These are phyloP conservation scores for Marronus borbonicus DNA, from an alignment of 2,888 invertebrate genomes.

Conservation along the genomic window DNA sequence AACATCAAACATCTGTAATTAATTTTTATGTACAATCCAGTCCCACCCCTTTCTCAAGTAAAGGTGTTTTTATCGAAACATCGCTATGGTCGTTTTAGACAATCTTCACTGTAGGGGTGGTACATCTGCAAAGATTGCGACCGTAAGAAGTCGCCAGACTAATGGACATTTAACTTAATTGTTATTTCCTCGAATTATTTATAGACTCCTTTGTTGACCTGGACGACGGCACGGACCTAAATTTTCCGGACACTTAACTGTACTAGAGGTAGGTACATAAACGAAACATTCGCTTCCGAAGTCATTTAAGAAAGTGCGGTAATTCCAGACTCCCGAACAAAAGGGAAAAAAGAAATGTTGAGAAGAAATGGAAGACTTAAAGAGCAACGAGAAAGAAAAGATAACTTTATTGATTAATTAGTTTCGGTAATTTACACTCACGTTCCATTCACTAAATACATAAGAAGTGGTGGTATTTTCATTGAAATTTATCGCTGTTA, in stretches of 20 bases:
- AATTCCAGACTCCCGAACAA: not conserved
- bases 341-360: not conserved
- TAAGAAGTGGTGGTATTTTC: not conserved
- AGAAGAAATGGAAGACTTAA: not conserved
- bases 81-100: not conserved
- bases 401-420: slow-evolving; percentile 7
- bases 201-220: slow-evolving; percentile 22
- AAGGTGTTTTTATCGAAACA: no score
- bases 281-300: slow-evolving; percentile 13
- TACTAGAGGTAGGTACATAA: not conserved
- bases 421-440: not conserved
- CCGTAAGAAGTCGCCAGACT: slow-evolving; percentile 13
- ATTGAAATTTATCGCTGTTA: no score
- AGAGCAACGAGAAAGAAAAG: not conserved
- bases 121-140: slow-evolving; percentile 21
- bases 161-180: slow-evolving; percentile 29
- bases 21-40: no score
- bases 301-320: slow-evolving; percentile 12
- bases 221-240: slow-evolving; percentile 9
- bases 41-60: no score
- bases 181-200: slow-evolving; percentile 37
- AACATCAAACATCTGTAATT: no score
- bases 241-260: slow-evolving; percentile 15
- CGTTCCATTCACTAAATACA: not conserved
- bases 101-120: no score